Conservation (phyloP, 2,113 vertebrate genomes). For the Osmerus mordax region DNA sequence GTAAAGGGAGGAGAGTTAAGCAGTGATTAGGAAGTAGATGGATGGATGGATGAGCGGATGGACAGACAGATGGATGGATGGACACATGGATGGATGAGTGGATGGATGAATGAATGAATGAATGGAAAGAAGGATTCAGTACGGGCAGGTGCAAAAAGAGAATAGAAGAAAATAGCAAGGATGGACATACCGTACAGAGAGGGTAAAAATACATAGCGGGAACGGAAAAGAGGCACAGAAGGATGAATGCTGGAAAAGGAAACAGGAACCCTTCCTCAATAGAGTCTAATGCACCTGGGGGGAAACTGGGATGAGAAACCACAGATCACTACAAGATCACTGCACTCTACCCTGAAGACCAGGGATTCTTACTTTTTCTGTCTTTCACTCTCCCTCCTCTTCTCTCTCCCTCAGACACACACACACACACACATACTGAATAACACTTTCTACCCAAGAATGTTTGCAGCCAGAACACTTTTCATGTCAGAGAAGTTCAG, state of each 20-base stretch:
- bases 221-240: neutral
- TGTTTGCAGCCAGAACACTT: slow-evolving; percentile 51
- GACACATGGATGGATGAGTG: slow-evolving; percentile 14
- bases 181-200: slow-evolving; percentile 1
- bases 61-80: neutral
- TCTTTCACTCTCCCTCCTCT: neutral
- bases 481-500: slow-evolving; percentile 13
- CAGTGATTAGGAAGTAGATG: slow-evolving; percentile 15
- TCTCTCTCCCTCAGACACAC: neutral
- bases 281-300: too few relatives aligned
- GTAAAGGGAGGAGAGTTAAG: slow-evolving; percentile 3
- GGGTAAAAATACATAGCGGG: neutral
- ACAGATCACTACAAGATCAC: too few relatives aligned
- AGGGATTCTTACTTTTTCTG: neutral
- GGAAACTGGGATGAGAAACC: too few relatives aligned
- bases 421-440: neutral
- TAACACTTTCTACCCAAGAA: slow-evolving; percentile 8
- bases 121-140: too few relatives aligned
- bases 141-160: too few relatives aligned
- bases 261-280: neutral
- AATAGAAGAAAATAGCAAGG: too few relatives aligned
- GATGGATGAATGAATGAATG: neutral
- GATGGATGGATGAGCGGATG: slow-evolving; percentile 13
- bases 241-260: neutral
- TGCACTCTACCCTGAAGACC: too few relatives aligned